Evolutionary conservation across 2,797 vertebrate species (phyloP).

Genomic region (Pseudochirops cupreus): DNA sequence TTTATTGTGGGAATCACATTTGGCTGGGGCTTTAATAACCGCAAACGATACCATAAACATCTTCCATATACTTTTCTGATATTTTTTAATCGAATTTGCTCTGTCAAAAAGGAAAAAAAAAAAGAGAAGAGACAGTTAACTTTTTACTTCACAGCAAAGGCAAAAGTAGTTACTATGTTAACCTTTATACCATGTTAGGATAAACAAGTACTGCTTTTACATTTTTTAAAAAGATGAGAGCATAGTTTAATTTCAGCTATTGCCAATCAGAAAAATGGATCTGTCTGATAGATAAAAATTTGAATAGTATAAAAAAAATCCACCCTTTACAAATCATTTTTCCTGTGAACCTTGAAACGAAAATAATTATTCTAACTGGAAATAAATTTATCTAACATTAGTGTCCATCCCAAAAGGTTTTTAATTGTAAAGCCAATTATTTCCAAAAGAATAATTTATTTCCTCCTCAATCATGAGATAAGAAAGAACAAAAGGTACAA

Average conservation of each 20-base stretch:
- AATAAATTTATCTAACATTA: background rate
- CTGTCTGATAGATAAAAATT: background rate
- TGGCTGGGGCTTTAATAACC: conserved; percentile 96
- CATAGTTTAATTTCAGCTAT: conserved; percentile 25
- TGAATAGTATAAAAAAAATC: background rate
- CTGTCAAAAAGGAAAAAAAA: conserved; percentile 83
- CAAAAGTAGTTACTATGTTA: conserved; percentile 50
- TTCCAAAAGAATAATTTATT: conserved; percentile 35
- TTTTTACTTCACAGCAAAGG: conserved; percentile 58
- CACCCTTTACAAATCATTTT: conserved; percentile 51
- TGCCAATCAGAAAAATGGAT: conserved; percentile 42
- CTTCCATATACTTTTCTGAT: conserved; percentile 96
- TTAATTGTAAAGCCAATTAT: conserved; percentile 45
- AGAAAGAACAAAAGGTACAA: background rate
- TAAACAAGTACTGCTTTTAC: conserved; percentile 34
- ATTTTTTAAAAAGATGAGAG: conserved; percentile 51
- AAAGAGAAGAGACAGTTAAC: conserved; percentile 50
- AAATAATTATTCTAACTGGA: conserved; percentile 38
- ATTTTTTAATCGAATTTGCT: conserved; percentile 97
- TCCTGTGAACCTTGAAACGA: background rate
- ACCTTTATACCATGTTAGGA: conserved; percentile 31
- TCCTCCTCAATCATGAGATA: background rate
- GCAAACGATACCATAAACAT: conserved; percentile 97
- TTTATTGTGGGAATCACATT: conserved; percentile 96
- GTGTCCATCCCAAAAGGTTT: conserved; percentile 38